These are phyloP conservation scores for Calyptomena viridis DNA, from an alignment of 2,113 vertebrate species.

Conservation along the genomic window DNA sequence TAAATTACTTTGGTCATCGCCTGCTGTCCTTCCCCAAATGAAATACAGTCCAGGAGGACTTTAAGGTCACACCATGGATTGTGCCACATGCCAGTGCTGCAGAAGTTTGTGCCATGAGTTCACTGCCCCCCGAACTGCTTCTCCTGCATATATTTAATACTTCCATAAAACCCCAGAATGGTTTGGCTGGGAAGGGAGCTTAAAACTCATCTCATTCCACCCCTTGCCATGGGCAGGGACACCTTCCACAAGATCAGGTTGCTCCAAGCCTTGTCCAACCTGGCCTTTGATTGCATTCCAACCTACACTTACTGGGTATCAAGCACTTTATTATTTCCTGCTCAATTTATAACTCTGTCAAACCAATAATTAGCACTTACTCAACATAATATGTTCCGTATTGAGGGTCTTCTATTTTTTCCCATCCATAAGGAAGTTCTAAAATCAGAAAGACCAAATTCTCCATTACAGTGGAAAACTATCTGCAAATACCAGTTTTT, in stretches of 20 bases:
- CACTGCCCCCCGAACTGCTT: neutral
- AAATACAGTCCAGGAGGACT: neutral
- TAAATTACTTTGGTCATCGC: neutral
- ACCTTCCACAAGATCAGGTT: neutral
- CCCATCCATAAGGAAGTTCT: slow-evolving; percentile 99
- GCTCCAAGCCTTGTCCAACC: neutral
- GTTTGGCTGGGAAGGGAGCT: neutral
- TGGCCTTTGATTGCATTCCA: neutral
- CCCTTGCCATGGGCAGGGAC: too few species aligned
- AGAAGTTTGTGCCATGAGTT: neutral
- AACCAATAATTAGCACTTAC: slow-evolving; percentile 78
- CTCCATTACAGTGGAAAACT: neutral
- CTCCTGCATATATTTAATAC: neutral
- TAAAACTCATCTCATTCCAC: neutral
- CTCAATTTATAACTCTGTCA: neutral
- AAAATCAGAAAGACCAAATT: slow-evolving; percentile 43
- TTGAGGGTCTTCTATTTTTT: slow-evolving; percentile 97
- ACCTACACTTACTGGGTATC: neutral
- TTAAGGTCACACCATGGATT: neutral
- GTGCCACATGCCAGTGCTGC: neutral
- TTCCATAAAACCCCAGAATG: neutral
- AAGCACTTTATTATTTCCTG: neutral
- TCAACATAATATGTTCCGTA: slow-evolving; percentile 96
- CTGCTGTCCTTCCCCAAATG: neutral
- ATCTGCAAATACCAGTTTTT: neutral